These are phyloP conservation scores for Sarcophaga caerulescens DNA, from an alignment of 2,888 invertebrate genomes.

Conservation along the genomic window DNA sequence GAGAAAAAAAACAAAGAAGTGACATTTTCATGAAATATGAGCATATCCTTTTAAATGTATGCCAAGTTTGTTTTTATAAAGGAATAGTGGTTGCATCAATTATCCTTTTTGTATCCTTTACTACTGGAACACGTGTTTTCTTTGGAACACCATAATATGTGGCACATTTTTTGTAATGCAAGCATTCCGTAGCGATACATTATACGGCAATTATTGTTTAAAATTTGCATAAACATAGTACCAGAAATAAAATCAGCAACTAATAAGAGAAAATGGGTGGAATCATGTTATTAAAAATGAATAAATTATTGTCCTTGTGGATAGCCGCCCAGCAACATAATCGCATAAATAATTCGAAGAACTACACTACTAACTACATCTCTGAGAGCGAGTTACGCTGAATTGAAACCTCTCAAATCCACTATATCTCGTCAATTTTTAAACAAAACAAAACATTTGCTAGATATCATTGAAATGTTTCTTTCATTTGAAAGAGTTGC, in stretches of 20 bases:
- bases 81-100: slow-evolving; percentile 14
- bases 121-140: slow-evolving; percentile 34
- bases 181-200: neutral
- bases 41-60: slow-evolving; percentile 1
- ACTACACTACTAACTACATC: too few relatives aligned
- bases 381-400: too few relatives aligned
- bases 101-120: neutral
- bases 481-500: too few relatives aligned
- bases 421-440: too few relatives aligned
- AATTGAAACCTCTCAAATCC: too few relatives aligned
- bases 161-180: slow-evolving; percentile 7
- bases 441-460: too few relatives aligned
- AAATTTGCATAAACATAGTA: slow-evolving; percentile 4
- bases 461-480: too few relatives aligned
- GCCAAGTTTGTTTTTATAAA: neutral
- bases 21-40: neutral
- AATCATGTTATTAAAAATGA: too few relatives aligned
- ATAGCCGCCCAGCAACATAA: too few relatives aligned
- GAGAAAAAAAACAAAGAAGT: slow-evolving; percentile 1
- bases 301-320: too few relatives aligned
- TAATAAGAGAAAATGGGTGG: neutral
- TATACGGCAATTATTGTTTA: slow-evolving; percentile 7
- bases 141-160: neutral
- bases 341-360: too few relatives aligned
- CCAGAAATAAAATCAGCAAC: neutral